phyloP scores from a whole-genome alignment of 2,113 vertebrate species.

The Willisornis vidua region DNA sequence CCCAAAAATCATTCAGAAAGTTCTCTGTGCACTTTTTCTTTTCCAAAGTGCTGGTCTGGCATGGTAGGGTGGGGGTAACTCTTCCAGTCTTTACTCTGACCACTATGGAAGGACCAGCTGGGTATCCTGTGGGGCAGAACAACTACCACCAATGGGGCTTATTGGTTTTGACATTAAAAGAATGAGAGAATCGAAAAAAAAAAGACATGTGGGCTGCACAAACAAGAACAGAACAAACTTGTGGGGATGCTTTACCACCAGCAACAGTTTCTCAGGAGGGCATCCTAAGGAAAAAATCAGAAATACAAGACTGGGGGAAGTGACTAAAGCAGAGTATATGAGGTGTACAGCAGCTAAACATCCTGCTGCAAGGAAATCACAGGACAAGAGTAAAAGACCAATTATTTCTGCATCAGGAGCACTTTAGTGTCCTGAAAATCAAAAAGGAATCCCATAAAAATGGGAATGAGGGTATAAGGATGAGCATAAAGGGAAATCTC shows the following conservation, averaged over 20 bases:
- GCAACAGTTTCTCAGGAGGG: background rate
- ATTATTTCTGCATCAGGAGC: constrained; percentile 36
- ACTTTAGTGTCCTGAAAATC: constrained; percentile 38
- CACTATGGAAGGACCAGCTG: background rate
- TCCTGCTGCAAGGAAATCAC: background rate
- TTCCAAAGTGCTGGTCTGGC: background rate
- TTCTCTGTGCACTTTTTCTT: background rate
- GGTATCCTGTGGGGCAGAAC: background rate
- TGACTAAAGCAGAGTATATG: background rate
- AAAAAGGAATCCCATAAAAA: constrained; percentile 39
- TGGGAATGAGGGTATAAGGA: background rate
- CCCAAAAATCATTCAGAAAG: background rate
- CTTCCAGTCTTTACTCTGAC: background rate
- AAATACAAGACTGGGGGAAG: background rate
- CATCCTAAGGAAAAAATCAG: background rate
- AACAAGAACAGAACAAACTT: background rate
- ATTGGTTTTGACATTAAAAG: background rate
- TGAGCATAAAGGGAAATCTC: constrained; percentile 12
- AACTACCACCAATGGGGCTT: fast-evolving
- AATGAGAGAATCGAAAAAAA: background rate
- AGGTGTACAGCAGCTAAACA: background rate
- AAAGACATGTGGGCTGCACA: background rate
- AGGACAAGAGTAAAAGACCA: constrained; percentile 13
- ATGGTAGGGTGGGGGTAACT: background rate
- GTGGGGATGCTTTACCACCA: background rate